Percentiles rank a stretch among this genome's conserved stretches.
phyloP scores from a whole-genome alignment of 2,797 vertebrate genomes.

The Macrochelys suwanniensis region DNA sequence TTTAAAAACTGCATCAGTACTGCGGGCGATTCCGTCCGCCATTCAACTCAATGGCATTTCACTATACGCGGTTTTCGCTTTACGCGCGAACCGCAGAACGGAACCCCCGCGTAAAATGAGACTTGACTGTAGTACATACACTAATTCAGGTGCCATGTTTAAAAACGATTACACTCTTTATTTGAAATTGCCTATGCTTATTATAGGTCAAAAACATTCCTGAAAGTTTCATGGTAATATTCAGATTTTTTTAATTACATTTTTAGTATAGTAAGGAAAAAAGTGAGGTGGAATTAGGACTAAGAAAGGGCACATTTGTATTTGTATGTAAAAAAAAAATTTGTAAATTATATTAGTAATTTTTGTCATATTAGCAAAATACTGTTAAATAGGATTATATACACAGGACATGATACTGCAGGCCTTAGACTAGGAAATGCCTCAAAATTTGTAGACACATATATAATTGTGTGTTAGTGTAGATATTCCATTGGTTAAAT shows the following conservation, averaged over 20 bases:
- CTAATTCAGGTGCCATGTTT: neutral
- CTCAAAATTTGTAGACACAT: neutral
- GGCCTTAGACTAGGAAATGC: neutral
- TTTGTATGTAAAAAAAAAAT: neutral
- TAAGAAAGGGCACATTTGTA: accelerated
- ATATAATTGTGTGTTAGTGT: accelerated
- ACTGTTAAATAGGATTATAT: neutral
- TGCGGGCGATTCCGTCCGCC: no score
- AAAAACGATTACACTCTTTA: neutral
- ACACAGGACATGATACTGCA: neutral
- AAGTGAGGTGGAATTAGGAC: neutral
- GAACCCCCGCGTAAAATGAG: no score
- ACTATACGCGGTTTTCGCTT: no score
- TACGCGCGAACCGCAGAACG: no score
- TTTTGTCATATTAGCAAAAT: neutral
- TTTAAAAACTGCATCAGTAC: no score
- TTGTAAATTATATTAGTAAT: neutral
- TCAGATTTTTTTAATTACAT: neutral
- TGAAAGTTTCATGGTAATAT: neutral
- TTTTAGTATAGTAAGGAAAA: neutral
- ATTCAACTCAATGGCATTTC: no score
- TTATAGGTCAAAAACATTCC: neutral
- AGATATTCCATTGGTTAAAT: neutral
- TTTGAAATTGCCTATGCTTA: neutral
- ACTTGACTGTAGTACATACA: neutral